Evolutionary conservation across 2,797 vertebrate genomes (phyloP), one percentile per base, ranked within the genome.

Genomic region (Chiropotes sagulatus): DNA sequence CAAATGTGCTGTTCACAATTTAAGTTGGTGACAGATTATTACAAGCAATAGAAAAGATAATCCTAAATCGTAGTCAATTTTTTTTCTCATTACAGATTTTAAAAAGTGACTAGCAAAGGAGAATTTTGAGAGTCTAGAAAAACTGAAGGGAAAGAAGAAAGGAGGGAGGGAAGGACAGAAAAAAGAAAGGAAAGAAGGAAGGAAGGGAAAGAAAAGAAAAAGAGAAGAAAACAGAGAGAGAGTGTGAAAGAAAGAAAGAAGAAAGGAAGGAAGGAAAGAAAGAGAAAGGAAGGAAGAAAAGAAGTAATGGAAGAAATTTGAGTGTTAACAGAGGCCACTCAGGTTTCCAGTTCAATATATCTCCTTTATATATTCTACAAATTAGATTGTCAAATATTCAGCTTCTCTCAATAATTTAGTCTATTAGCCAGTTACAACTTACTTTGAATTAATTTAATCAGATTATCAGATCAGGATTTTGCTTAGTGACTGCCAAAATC

Each of bases 371-470:
- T 88, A 17, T 41, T 88, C 52, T 58, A 90, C 72, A 95, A 75
- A 88, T 90, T 64, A 89, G 72, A 90, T 58, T 89, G 85, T 72
- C 76, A 84, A 39, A 52, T 88, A 73, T 28, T 90, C 44, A 87
- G 33, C 20, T 72, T 83, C 87, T 85, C 61, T 94, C 64, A 76
- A 81, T 91, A 88, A 86, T 96, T 48, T 64, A 96, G 76, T 30
- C 46, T 90, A 9, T 82, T 88, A 41, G 36, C 81, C 72, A 81
- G 96, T 91, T 19, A 88, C 80, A 94, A 82, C 0, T 87, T 90
- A 93, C 39, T 84, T 84, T 78, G 54, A 92, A 93, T 93, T 93
- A 94, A 78, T 90, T 93, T 92, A 93, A 75, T 94, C 93, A 94
- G 33, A 82, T 96, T 46, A 92, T 84, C 81, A 79, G 76, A 95